These are phyloP conservation scores for Pan troglodytes DNA, from an alignment of 2,113 vertebrate genomes.

Conservation along the genomic window NHGRI_mPanTro3-v2.1_pri NC_072411.2:82214001-82214500, in stretches of 20 bases:
- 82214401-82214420: not conserved
- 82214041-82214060: slow-evolving; percentile 33
- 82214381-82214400: not conserved
- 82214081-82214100: not conserved
- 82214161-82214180: not conserved
- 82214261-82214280: not conserved
- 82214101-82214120: not conserved
- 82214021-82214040: slow-evolving; percentile 20
- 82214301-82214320: not conserved
- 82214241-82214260: slow-evolving; percentile 44
- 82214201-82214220: not conserved
- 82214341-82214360: not conserved
- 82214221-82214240: slow-evolving; percentile 12
- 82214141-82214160: not conserved
- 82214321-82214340: not conserved
- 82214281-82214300: not conserved
- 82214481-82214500: not conserved
- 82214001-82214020: slow-evolving; percentile 30
- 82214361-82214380: not conserved
- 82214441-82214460: not conserved
- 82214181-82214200: not conserved
- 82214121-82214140: not conserved
- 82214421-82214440: not conserved
- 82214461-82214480: not conserved
- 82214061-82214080: slow-evolving; percentile 53